Conservation (phyloP, 2,888 invertebrate genomes). For the Eledone cirrhosa region DNA sequence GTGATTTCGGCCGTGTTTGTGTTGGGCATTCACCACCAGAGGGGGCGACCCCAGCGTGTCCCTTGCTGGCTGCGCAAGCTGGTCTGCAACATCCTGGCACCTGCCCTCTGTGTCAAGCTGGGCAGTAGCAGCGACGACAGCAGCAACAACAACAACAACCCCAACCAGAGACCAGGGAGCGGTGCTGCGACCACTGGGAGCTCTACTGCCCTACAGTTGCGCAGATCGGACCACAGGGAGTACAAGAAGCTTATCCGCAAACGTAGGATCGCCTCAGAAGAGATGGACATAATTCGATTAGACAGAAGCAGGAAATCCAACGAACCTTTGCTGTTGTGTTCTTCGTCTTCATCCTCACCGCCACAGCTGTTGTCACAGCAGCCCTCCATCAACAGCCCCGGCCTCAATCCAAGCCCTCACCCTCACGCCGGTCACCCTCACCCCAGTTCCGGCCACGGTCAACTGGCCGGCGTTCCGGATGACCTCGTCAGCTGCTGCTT, state of each 20-base stretch:
- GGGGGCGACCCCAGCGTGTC: constrained; percentile 50
- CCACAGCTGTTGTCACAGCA: constrained; percentile 1
- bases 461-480: neutral
- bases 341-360: no score
- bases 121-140: no score
- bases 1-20: constrained; percentile 61
- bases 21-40: constrained; percentile 59
- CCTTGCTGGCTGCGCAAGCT: constrained; percentile 50
- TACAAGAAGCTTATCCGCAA: constrained; percentile 26
- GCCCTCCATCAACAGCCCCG: constrained; percentile 25
- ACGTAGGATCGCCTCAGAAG: constrained; percentile 31
- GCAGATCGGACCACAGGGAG: neutral
- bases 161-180: no score
- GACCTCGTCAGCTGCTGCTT: constrained; percentile 34
- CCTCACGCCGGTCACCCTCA: neutral
- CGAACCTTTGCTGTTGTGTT: constrained; percentile 24
- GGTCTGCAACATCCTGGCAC: constrained; percentile 47
- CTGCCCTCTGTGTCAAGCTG: constrained; percentile 35
- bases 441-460: neutral
- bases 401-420: neutral
- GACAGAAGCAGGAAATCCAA: constrained; percentile 30
- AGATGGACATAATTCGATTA: constrained; percentile 31
- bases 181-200: neutral
- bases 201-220: neutral
- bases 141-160: neutral